phyloP scores from a whole-genome alignment of 2,113 vertebrate genomes.

The Phyllostomus discolor region DNA sequence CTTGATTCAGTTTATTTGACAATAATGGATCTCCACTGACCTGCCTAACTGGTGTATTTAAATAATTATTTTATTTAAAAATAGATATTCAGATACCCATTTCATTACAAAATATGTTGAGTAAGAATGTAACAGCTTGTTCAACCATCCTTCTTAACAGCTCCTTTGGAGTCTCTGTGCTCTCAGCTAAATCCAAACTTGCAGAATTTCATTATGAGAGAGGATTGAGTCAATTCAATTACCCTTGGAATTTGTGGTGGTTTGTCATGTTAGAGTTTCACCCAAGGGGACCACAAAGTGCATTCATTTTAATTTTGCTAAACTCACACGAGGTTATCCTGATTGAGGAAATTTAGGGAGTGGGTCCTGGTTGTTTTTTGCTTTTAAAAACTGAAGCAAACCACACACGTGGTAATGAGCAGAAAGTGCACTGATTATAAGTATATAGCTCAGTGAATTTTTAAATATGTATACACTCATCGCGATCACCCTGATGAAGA shows the following conservation, averaged over 20 bases:
- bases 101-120: conserved; percentile 61
- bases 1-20: conserved; percentile 61
- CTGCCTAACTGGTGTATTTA: conserved; percentile 54
- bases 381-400: neutral
- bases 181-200: conserved; percentile 73
- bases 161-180: conserved; percentile 65
- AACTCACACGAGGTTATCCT: neutral
- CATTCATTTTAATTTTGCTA: conserved; percentile 61
- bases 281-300: conserved; percentile 32
- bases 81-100: conserved; percentile 59
- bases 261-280: conserved; percentile 50
- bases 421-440: neutral
- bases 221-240: conserved; percentile 70
- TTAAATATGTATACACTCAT: neutral
- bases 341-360: conserved; percentile 6
- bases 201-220: conserved; percentile 66
- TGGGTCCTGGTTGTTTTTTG: neutral
- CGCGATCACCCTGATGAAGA: neutral
- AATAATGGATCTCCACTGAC: conserved; percentile 61
- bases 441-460: neutral
- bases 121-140: conserved; percentile 61
- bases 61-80: conserved; percentile 66
- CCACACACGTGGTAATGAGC: neutral
- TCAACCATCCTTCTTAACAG: conserved; percentile 64
- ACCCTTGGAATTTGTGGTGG: conserved; percentile 62